Evolutionary conservation across 2,888 invertebrate genomes (phyloP).

Genomic region (Dioctria linearis): DNA sequence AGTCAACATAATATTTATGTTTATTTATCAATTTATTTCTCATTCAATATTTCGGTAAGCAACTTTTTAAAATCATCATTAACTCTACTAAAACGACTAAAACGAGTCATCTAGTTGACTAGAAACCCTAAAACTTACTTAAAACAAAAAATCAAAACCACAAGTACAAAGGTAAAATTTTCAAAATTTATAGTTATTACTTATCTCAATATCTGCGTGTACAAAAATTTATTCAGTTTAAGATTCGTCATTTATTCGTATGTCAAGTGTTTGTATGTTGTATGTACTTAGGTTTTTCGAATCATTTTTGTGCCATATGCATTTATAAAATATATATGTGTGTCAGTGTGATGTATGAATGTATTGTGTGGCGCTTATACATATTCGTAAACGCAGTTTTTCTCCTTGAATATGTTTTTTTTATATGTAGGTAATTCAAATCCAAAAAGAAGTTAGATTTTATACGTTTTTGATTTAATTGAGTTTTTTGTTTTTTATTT

Average conservation of each 20-base stretch:
- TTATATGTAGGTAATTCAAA: conserved; percentile 9
- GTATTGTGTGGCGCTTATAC: background rate
- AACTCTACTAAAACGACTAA: conserved; percentile 24
- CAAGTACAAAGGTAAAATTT: conserved; percentile 22
- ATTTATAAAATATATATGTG: conserved; percentile 42
- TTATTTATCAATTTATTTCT: conserved; percentile 18
- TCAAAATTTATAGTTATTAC: conserved; percentile 11
- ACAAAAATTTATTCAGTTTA: conserved; percentile 39
- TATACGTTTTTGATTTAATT: background rate
- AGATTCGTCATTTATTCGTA: conserved; percentile 9
- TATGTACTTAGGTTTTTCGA: conserved; percentile 21
- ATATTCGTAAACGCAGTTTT: conserved; percentile 1
- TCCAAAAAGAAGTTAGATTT: conserved; percentile 15
- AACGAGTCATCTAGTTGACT: conserved; percentile 34
- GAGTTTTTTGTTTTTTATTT: conserved; percentile 16
- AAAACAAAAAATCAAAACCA: conserved; percentile 25
- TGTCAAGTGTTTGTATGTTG: no score
- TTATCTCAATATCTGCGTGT: conserved; percentile 3
- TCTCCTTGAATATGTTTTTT: conserved; percentile 9
- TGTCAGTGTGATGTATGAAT: conserved; percentile 11
- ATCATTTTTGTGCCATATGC: conserved; percentile 21
- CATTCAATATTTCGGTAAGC: conserved; percentile 24
- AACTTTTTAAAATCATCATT: conserved; percentile 23
- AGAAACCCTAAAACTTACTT: background rate
- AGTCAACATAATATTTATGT: conserved; percentile 6